Conservation (phyloP, 2,113 vertebrate species). For the Cavia aperea region DNA sequence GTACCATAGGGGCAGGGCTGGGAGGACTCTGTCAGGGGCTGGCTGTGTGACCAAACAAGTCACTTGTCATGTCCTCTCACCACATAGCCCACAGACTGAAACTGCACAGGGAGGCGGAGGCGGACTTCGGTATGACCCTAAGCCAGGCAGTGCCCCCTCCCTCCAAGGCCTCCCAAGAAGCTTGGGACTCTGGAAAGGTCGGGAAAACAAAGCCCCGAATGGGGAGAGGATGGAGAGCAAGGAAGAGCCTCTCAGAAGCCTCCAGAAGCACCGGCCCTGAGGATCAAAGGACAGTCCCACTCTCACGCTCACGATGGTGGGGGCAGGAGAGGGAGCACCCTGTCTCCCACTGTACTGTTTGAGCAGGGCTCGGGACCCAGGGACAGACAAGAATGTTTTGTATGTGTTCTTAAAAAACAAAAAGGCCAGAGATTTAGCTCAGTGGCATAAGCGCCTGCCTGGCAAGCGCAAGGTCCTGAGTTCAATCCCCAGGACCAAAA, state of each 20-base stretch:
- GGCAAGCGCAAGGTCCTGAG: not conserved
- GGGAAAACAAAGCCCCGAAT: not conserved
- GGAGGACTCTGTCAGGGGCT: not conserved
- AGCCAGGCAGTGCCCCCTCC: not conserved
- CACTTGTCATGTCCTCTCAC: not conserved
- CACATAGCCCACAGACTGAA: not conserved
- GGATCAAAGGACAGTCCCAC: not conserved
- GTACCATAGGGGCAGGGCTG: not conserved
- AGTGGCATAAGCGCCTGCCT: not conserved
- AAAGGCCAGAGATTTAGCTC: not conserved
- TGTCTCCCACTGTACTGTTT: not conserved
- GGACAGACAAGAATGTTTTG: not conserved
- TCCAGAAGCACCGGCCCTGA: not conserved
- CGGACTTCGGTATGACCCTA: conserved; percentile 9
- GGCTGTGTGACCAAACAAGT: not conserved
- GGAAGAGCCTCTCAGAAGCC: not conserved
- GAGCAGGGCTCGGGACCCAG: not conserved
- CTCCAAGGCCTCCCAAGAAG: conserved; percentile 36
- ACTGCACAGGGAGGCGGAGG: not conserved
- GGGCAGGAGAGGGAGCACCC: not conserved
- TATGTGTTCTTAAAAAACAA: not conserved
- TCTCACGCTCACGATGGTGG: too few species aligned
- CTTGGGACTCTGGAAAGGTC: conserved; percentile 49
- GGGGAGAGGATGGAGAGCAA: not conserved
- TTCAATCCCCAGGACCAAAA: too few species aligned